These are phyloP conservation scores for Thamnaconus septentrionalis DNA, from an alignment of 2,113 vertebrate genomes.

Conservation along the genomic window DNA sequence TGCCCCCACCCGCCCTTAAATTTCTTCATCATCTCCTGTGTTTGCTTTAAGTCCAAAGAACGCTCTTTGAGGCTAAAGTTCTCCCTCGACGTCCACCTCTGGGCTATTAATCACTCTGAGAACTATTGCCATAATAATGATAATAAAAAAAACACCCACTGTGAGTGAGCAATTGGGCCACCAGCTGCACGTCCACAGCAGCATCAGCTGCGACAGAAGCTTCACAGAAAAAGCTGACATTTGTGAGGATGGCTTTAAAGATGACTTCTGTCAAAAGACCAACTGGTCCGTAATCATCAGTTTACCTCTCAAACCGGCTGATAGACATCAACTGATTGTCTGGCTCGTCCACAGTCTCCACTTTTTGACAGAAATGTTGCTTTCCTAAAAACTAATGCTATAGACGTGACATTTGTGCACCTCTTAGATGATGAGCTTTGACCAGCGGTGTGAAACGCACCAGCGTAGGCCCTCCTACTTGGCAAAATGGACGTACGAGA, in stretches of 20 bases:
- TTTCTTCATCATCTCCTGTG: too few relatives aligned
- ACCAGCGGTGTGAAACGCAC: constrained; percentile 36
- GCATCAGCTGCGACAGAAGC: too few relatives aligned
- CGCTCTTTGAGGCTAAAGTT: constrained; percentile 36
- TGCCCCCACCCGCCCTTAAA: too few relatives aligned
- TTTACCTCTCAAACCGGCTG: too few relatives aligned
- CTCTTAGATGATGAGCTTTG: constrained; percentile 40
- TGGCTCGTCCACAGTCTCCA: background rate
- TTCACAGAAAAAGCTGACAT: too few relatives aligned
- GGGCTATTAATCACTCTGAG: constrained; percentile 54
- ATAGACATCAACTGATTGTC: background rate
- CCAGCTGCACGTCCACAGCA: too few relatives aligned
- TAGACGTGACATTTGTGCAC: constrained; percentile 46
- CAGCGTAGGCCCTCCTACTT: constrained; percentile 23
- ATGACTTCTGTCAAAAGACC: too few relatives aligned
- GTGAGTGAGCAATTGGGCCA: background rate
- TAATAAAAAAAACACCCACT: background rate
- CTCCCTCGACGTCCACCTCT: constrained; percentile 6
- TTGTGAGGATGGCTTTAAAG: too few relatives aligned
- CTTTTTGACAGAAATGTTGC: background rate
- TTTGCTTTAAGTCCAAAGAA: too few relatives aligned
- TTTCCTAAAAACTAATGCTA: too few relatives aligned
- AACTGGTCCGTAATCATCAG: too few relatives aligned
- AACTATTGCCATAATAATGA: constrained; percentile 21
- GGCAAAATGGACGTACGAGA: too few relatives aligned